Conservation (phyloP, 2,888 invertebrate genomes). For the Nowickia ferox region DNA sequence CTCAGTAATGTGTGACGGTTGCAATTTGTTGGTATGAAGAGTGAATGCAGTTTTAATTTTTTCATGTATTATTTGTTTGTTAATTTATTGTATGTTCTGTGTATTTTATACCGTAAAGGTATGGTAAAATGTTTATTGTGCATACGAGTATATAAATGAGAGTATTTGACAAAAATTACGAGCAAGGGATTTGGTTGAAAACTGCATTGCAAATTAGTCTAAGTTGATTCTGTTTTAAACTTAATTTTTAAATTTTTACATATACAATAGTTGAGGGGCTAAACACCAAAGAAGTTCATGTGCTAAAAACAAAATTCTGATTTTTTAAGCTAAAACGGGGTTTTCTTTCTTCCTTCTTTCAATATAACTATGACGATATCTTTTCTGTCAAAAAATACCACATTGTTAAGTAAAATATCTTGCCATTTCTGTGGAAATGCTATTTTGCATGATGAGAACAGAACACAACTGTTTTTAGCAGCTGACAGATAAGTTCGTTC, state of each 20-base stretch:
- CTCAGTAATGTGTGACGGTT: conserved; percentile 74
- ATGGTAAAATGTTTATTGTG: conserved; percentile 25
- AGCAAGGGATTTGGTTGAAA: not conserved
- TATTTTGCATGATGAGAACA: too few relatives aligned
- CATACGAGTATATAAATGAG: not conserved
- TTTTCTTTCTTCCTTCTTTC: too few relatives aligned
- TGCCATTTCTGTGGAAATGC: too few relatives aligned
- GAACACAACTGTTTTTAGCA: too few relatives aligned
- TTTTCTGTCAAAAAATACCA: too few relatives aligned
- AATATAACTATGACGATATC: too few relatives aligned
- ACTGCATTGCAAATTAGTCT: not conserved
- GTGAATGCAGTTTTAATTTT: conserved; percentile 74
- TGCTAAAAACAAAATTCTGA: too few relatives aligned
- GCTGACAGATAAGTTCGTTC: too few relatives aligned
- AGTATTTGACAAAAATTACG: not conserved
- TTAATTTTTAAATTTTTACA: not conserved
- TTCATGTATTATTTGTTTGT: not conserved
- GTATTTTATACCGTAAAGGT: conserved; percentile 51
- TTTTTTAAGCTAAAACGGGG: too few relatives aligned
- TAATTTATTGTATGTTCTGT: conserved; percentile 47
- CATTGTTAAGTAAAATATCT: too few relatives aligned
- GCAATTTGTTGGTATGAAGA: conserved; percentile 75
- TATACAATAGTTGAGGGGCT: too few relatives aligned
- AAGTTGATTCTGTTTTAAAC: not conserved
- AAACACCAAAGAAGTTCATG: too few relatives aligned